phyloP scores from a whole-genome alignment of 2,888 invertebrate species.

The Gryllus longicercus region DNA sequence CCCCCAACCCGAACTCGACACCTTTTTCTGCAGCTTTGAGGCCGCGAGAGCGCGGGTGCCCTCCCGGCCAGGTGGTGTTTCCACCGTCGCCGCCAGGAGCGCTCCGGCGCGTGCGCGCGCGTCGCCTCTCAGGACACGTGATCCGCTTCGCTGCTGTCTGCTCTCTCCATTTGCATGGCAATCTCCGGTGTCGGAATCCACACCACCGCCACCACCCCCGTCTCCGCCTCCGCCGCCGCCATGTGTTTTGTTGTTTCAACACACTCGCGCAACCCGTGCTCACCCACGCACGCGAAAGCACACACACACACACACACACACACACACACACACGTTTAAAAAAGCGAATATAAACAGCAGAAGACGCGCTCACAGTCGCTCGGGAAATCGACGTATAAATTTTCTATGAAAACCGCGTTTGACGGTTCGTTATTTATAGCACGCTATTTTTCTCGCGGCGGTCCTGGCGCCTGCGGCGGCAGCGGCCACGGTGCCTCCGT shows the following conservation, averaged over 20 bases:
- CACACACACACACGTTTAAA: background rate
- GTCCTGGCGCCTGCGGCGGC: background rate
- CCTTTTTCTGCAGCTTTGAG: background rate
- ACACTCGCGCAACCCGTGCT: background rate
- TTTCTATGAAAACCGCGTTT: slow-evolving; percentile 17
- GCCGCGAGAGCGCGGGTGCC: background rate
- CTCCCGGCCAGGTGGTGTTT: background rate
- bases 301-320: no score
- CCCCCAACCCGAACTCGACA: background rate
- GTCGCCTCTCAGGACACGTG: background rate
- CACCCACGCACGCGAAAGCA: no score
- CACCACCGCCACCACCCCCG: background rate
- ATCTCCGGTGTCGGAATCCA: background rate
- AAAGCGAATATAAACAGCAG: background rate
- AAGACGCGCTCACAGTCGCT: background rate
- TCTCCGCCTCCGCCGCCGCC: background rate
- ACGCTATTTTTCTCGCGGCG: background rate
- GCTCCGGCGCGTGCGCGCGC: background rate
- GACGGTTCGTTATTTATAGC: background rate
- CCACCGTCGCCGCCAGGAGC: background rate
- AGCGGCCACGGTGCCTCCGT: background rate
- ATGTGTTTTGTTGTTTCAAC: slow-evolving; percentile 7
- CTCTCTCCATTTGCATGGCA: background rate
- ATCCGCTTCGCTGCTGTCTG: background rate
- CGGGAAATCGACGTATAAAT: slow-evolving; percentile 17